A percentile compares a stretch with the other conserved stretches of the same genome.
phyloP scores from a whole-genome alignment of 2,113 vertebrate species.

The Apteryx mantelli region DNA sequence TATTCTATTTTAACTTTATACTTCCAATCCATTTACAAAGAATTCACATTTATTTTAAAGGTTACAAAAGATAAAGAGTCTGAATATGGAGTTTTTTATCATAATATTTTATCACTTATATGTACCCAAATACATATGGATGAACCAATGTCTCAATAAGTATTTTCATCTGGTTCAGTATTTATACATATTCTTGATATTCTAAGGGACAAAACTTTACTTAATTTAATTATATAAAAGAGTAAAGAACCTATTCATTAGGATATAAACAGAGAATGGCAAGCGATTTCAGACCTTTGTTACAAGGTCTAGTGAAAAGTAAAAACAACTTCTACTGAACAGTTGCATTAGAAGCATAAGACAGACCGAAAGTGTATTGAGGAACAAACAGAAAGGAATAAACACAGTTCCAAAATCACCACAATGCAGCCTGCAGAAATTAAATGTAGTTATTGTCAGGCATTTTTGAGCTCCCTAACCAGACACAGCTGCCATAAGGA shows the following conservation, averaged over 20 bases:
- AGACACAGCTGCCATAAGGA: conserved; percentile 54
- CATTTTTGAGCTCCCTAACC: conserved; percentile 40
- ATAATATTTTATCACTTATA: not conserved
- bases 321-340: not conserved
- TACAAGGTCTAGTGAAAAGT: not conserved
- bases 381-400: not conserved
- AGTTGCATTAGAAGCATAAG: not conserved
- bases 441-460: conserved; percentile 61
- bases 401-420: not conserved
- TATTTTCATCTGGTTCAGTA: not conserved
- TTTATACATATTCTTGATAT: not conserved
- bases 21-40: not conserved
- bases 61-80: not conserved
- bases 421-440: conserved; percentile 22
- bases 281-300: not conserved
- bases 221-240: not conserved
- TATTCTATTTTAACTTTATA: not conserved
- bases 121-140: not conserved
- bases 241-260: not conserved
- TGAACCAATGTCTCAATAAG: not conserved
- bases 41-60: not conserved
- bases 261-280: not conserved
- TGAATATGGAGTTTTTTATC: not conserved
- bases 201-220: not conserved
- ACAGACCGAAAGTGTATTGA: not conserved